Evolutionary conservation across 2,888 invertebrate species (phyloP), one percentile per base, ranked within the genome.

Genomic region (Dryadula phaetusa): DNA sequence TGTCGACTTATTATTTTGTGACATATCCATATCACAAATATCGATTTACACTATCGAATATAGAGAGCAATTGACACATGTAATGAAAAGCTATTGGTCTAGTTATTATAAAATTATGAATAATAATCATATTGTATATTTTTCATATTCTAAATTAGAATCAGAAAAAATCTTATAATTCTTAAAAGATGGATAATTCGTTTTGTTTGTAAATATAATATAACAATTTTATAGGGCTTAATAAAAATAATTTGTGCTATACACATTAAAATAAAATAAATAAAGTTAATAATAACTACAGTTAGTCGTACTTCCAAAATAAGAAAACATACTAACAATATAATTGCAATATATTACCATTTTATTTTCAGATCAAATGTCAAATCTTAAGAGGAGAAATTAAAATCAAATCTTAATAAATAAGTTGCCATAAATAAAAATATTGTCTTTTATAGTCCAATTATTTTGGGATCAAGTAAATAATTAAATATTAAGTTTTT

Each of bases 291-390:
- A 16, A 42, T 16, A 12, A 20, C 18, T 64, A 44, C 7, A 46
- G n/a, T 22, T 52, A 62, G n/a, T 34, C 16, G 47, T 10, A 25
- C 14, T 47, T 64, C 22, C 2, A 46, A 52, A 54, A 34, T 12
- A n/a, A 46, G 54, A 37, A 64, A 56, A 25, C 32, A 28, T 53
- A 63, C 42, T 46, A 64, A 64, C 37, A 46, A 64, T 56, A 56
- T 37, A 46, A 64, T 22, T 56, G 18, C n/a, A 47, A 56, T 56
- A 64, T 42, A 49, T 42, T 58, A 49, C 10, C 52, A 60, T 47
- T 16, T 2, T 44, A 46, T n/a, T 20, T 37, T 37, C 20, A 54
- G 47, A 47, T 25, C 47, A 16, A 47, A 53, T 53, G 8, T 32
- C 28, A 28, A 52, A 28, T 16, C n/a, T 53, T n/a, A 16, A 32